These are phyloP conservation scores for Ditylenchus dipsaci DNA, from an alignment of 1,140 invertebrate genomes.

Conservation along the genomic window DNA sequence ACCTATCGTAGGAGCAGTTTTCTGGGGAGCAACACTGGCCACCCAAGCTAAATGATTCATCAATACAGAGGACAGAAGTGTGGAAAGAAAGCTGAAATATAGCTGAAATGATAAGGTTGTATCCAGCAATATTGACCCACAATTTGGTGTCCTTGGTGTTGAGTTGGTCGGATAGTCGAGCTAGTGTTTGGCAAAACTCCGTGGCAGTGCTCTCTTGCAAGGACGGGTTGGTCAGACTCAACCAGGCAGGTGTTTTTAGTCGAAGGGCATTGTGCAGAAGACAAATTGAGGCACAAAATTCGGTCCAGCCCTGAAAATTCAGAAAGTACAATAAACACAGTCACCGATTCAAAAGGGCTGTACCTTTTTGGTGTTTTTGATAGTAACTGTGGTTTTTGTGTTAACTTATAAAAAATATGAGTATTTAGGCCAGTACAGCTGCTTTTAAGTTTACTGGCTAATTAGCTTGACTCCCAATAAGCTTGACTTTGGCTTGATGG, in stretches of 20 bases:
- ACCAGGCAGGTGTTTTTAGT: conserved; percentile 26
- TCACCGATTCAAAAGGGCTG: too few relatives aligned
- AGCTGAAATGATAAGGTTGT: background rate
- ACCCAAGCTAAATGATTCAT: conserved; percentile 43
- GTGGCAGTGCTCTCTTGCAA: conserved; percentile 19
- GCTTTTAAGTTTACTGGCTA: too few relatives aligned
- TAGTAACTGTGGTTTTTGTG: background rate
- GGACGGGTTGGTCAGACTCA: conserved; percentile 15
- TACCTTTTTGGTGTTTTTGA: too few relatives aligned
- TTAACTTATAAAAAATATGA: background rate
- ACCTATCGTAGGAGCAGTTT: conserved; percentile 19
- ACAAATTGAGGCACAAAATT: conserved; percentile 26
- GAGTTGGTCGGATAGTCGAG: conserved; percentile 20
- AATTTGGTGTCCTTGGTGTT: conserved; percentile 43
- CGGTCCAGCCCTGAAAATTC: conserved; percentile 22
- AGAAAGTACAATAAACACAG: too few relatives aligned
- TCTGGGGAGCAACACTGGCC: conserved; percentile 37
- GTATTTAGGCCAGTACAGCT: too few relatives aligned
- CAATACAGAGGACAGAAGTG: conserved; percentile 32
- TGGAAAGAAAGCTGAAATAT: conserved; percentile 40
- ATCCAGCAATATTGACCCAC: conserved; percentile 8
- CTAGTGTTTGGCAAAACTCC: conserved; percentile 25
- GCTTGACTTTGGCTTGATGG: too few relatives aligned
- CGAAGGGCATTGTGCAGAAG: conserved; percentile 32
- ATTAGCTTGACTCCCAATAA: too few relatives aligned